Percentiles rank a stretch among this genome's conserved stretches.
Conservation (phyloP, 2,113 vertebrate genomes). For the Pituophis catenifer region DNA sequence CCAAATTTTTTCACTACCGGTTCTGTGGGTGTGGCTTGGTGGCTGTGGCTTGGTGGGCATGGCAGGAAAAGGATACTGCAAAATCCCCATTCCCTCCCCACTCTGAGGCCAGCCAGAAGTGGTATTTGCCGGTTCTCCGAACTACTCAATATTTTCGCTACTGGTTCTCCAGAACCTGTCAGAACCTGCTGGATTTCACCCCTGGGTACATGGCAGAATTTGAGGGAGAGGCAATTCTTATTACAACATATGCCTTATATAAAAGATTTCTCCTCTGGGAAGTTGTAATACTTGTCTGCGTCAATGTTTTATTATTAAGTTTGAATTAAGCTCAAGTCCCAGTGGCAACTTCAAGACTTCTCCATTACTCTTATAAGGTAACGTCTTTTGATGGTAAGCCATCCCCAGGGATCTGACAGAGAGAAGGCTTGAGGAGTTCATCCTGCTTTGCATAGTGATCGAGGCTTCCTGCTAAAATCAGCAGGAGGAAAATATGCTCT, state of each 20-base stretch:
- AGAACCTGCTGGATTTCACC: no score
- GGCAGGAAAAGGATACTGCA: no score
- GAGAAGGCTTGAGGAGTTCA: background rate
- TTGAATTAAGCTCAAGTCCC: slow-evolving; percentile 8
- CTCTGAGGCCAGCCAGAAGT: no score
- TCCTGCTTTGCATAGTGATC: slow-evolving; percentile 1
- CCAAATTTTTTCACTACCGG: no score
- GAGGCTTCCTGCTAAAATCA: slow-evolving; percentile 21
- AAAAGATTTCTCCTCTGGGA: slow-evolving; percentile 8
- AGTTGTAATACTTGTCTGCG: background rate
- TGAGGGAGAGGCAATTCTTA: slow-evolving; percentile 2
- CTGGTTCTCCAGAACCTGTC: no score
- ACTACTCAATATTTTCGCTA: no score
- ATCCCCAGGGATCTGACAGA: background rate
- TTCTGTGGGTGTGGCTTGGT: no score
- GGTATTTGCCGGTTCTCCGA: no score
- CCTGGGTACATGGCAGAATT: background rate
- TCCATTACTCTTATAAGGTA: slow-evolving; percentile 38
- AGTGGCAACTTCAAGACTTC: slow-evolving; percentile 5
- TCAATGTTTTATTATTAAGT: slow-evolving; percentile 17
- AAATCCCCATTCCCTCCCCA: no score
- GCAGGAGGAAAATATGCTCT: background rate
- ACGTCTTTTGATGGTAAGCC: background rate
- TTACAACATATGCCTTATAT: background rate
- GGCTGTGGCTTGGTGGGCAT: no score